A percentile compares a stretch with the other conserved stretches of the same genome.
Evolutionary conservation across 1,140 invertebrate genomes (phyloP).

Genomic region (Galleria mellonella): DNA sequence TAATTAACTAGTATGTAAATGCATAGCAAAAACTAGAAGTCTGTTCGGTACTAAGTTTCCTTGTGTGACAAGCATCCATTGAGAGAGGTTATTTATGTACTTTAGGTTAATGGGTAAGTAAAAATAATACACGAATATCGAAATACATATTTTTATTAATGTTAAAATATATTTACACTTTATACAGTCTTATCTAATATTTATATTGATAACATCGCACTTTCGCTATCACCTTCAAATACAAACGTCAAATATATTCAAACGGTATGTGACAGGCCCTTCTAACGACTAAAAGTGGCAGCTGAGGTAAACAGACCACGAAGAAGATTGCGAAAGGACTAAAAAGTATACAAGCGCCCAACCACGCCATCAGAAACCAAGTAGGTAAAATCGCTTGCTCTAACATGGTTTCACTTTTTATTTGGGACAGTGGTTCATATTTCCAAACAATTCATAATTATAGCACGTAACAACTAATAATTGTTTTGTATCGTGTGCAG

Average conservation of each 20-base stretch:
- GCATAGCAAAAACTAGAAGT: too few relatives aligned
- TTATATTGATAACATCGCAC: slow-evolving; percentile 4
- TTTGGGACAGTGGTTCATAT: slow-evolving; percentile 6
- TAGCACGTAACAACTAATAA: slow-evolving; percentile 8
- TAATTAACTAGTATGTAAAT: too few relatives aligned
- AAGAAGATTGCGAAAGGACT: slow-evolving; percentile 73
- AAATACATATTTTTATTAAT: slow-evolving; percentile 11
- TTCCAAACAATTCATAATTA: slow-evolving; percentile 40
- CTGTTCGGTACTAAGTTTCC: too few relatives aligned
- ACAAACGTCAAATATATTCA: slow-evolving; percentile 62
- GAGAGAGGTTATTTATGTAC: too few relatives aligned
- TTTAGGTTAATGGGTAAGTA: too few relatives aligned
- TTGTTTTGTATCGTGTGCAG: slow-evolving; percentile 6
- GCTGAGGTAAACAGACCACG: slow-evolving; percentile 67
- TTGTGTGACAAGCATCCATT: too few relatives aligned
- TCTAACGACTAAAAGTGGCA: slow-evolving; percentile 68
- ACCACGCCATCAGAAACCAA: slow-evolving; percentile 68
- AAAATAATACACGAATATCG: too few relatives aligned
- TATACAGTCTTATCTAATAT: slow-evolving; percentile 15
- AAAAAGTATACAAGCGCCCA: slow-evolving; percentile 65
- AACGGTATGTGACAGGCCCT: slow-evolving; percentile 73
- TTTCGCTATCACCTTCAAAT: background rate
- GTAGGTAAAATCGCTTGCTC: slow-evolving; percentile 58
- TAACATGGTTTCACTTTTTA: slow-evolving; percentile 31
- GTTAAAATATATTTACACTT: slow-evolving; percentile 23